A percentile compares a stretch with the other conserved stretches of the same genome.
Conservation (phyloP, 2,888 invertebrate species). For the Nephrotoma guestfalica region DNA sequence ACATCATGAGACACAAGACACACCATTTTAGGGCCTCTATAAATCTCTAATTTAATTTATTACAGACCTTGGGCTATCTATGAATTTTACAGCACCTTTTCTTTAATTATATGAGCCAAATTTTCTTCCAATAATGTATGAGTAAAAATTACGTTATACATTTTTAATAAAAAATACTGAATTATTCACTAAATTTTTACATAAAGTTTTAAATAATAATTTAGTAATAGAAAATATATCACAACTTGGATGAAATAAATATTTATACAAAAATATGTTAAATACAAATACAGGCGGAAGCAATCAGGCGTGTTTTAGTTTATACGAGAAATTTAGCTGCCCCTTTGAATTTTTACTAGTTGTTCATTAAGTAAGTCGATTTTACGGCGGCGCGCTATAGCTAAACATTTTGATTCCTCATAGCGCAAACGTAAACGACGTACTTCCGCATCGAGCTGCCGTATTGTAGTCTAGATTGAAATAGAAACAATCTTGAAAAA, state of each 20-base stretch:
- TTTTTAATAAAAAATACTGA: background rate
- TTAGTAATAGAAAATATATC: background rate
- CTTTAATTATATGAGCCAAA: no score
- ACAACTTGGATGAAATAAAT: background rate
- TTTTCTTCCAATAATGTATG: no score
- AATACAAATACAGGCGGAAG: background rate
- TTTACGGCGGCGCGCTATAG: background rate
- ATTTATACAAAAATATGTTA: background rate
- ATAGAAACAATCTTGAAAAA: background rate
- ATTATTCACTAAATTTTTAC: background rate
- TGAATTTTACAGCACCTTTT: no score
- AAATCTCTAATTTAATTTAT: no score
- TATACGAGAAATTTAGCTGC: background rate
- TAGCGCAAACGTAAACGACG: background rate
- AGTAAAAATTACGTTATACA: no score
- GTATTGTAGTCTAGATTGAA: background rate
- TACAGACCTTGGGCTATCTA: no score
- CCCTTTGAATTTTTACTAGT: background rate
- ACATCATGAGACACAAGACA: no score
- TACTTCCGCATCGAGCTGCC: background rate
- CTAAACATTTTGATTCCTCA: conserved; percentile 1
- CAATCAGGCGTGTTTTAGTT: background rate
- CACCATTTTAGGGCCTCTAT: no score
- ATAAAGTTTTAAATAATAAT: background rate
- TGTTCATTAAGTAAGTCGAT: background rate